Conservation (phyloP, 1,140 invertebrate species). For the Pissodes strobi region DNA sequence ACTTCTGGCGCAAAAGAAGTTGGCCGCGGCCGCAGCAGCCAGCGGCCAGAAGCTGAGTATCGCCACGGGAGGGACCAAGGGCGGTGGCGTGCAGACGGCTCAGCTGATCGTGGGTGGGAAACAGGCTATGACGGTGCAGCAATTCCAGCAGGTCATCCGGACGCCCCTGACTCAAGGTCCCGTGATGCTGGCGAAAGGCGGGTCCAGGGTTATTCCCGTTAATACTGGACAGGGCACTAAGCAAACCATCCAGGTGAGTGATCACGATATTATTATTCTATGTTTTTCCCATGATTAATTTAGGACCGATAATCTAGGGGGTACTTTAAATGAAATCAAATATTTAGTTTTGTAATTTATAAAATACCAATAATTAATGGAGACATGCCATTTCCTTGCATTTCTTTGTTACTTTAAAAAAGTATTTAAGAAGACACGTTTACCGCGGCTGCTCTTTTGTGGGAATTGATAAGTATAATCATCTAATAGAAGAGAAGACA, state of each 20-base stretch:
- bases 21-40: slow-evolving; percentile 41
- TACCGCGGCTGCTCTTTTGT: too few relatives aligned
- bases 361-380: too few relatives aligned
- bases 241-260: slow-evolving; percentile 53
- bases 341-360: too few relatives aligned
- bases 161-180: slow-evolving; percentile 59
- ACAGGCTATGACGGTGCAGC: slow-evolving; percentile 73
- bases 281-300: background rate
- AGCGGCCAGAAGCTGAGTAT: slow-evolving; percentile 50
- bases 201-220: slow-evolving; percentile 51
- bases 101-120: slow-evolving; percentile 69
- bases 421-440: too few relatives aligned
- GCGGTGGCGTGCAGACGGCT: slow-evolving; percentile 62
- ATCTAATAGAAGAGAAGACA: too few relatives aligned
- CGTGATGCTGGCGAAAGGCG: slow-evolving; percentile 51
- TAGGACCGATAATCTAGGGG: too few relatives aligned
- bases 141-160: slow-evolving; percentile 77
- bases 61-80: slow-evolving; percentile 54
- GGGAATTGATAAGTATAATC: too few relatives aligned
- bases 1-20: slow-evolving; percentile 63
- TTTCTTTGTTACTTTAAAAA: too few relatives aligned
- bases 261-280: background rate
- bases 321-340: too few relatives aligned
- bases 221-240: slow-evolving; percentile 51
- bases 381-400: too few relatives aligned